Base-by-base conservation (phyloP, 1,140 invertebrate genomes). In the Helicoverpa zea region DNA sequence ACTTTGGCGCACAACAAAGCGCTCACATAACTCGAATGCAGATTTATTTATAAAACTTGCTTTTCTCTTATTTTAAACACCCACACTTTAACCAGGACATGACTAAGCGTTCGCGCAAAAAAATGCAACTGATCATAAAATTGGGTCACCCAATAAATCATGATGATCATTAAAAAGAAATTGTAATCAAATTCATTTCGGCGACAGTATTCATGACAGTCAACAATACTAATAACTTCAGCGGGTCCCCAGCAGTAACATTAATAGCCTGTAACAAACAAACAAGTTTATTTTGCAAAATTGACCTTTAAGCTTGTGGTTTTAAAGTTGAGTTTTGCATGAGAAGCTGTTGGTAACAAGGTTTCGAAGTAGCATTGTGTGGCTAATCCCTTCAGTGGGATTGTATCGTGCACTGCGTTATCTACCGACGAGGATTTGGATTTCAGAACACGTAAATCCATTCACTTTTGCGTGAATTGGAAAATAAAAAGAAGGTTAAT, bases 341-440 rank as follows among this genome's bases (percentile, higher is more conserved):
- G 47, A 35, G n/a, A 66, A 51, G 59, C 35, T 29, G 12, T 7
- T 1, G 18, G 47, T 77, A 64, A 77, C 59, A 64, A 64, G 75
- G 61, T 64, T 77, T 77, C 75, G 61, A 23, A 66, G 75, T 77
- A 30, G 14, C 61, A 77, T 77, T 77, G 75, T 77, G 49, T 77
- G 61, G 74, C 47, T 77, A 77, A 77, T 77, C 49, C 49, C 43
- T 77, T 77, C 47, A 47, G 18, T 64, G 43, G n/a, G 73, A 59
- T 61, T 47, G 14, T 61, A 35, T 61, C 61, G 75, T 77, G 75
- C 75, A 77, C 30, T 77, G 59, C 74, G 74, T n/a, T 77, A 63
- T 77, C 59, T 76, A 61, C 58, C 12, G 47, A 14, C 23, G 18
- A 29, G 49, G 68, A 72, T 70, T 52, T 52, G 18, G 47, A 51